Percentiles rank a stretch among this genome's conserved stretches.
phyloP scores from a whole-genome alignment of 1,140 invertebrate genomes.

The Anoplophora glabripennis region DNA sequence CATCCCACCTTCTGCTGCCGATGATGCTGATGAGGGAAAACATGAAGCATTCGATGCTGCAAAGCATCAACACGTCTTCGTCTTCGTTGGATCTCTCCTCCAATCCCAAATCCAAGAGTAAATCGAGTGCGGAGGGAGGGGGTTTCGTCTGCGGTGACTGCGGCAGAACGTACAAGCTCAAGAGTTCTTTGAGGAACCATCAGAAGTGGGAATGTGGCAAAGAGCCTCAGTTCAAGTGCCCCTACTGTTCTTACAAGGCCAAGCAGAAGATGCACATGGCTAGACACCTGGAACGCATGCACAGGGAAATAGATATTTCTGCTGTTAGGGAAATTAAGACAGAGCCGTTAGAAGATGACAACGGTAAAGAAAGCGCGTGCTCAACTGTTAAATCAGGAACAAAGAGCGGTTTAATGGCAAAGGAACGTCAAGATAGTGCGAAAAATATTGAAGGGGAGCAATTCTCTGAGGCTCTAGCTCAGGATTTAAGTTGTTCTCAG shows the following conservation, averaged over 20 bases:
- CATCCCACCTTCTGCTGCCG: slow-evolving; percentile 45
- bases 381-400: too few relatives aligned
- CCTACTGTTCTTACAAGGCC: slow-evolving; percentile 75
- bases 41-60: slow-evolving; percentile 46
- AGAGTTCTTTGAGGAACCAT: slow-evolving; percentile 53
- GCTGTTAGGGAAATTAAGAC: slow-evolving; percentile 15
- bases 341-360: not conserved
- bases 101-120: slow-evolving; percentile 6
- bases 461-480: too few relatives aligned
- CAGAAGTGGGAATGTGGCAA: slow-evolving; percentile 54
- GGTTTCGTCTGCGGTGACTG: slow-evolving; percentile 26
- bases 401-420: too few relatives aligned
- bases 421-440: too few relatives aligned
- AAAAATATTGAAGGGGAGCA: too few relatives aligned
- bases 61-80: slow-evolving; percentile 23
- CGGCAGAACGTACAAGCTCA: slow-evolving; percentile 41
- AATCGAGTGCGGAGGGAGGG: not conserved
- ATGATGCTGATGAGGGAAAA: slow-evolving; percentile 48
- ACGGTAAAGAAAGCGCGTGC: too few relatives aligned
- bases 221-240: slow-evolving; percentile 77
- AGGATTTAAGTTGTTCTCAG: too few relatives aligned
- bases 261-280: slow-evolving; percentile 83
- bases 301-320: slow-evolving; percentile 57
- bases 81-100: not conserved
- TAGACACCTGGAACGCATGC: slow-evolving; percentile 77